phyloP scores from a whole-genome alignment of 2,888 invertebrate species.

The Neoascia interrupta region DNA sequence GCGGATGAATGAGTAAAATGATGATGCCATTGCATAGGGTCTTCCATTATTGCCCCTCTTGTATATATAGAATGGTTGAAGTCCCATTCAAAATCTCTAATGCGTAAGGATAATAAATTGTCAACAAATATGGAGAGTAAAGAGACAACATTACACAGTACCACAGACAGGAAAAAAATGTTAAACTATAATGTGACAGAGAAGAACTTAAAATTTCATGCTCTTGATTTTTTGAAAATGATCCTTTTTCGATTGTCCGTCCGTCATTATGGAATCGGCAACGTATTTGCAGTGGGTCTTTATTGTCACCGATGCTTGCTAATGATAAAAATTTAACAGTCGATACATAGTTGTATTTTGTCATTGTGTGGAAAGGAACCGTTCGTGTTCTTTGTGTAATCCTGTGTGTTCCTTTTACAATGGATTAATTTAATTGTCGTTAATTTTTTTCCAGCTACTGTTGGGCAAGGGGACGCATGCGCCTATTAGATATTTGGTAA shows the following conservation, averaged over 20 bases:
- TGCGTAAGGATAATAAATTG: constrained; percentile 68
- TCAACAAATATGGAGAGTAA: constrained; percentile 58
- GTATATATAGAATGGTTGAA: constrained; percentile 14
- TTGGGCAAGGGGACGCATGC: constrained; percentile 9
- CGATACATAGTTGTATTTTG: constrained; percentile 45
- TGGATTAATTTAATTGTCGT: constrained; percentile 60
- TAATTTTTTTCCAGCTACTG: constrained; percentile 58
- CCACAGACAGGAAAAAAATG: neutral
- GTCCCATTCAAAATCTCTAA: constrained; percentile 54
- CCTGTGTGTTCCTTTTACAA: constrained; percentile 52
- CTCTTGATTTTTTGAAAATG: constrained; percentile 68
- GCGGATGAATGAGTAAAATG: constrained; percentile 59
- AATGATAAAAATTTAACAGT: constrained; percentile 60
- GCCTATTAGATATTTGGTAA: too few species aligned
- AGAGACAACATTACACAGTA: neutral
- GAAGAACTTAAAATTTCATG: constrained; percentile 53
- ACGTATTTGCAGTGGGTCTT: constrained; percentile 20
- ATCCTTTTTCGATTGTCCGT: constrained; percentile 38
- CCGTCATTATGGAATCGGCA: constrained; percentile 9
- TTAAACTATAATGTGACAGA: constrained; percentile 27
- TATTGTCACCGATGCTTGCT: constrained; percentile 28
- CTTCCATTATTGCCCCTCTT: neutral
- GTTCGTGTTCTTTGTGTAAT: constrained; percentile 31
- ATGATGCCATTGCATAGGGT: constrained; percentile 54
- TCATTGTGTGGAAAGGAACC: constrained; percentile 53